phyloP scores from a whole-genome alignment of 2,113 vertebrate species.

The Formicarius rufipectus region DNA sequence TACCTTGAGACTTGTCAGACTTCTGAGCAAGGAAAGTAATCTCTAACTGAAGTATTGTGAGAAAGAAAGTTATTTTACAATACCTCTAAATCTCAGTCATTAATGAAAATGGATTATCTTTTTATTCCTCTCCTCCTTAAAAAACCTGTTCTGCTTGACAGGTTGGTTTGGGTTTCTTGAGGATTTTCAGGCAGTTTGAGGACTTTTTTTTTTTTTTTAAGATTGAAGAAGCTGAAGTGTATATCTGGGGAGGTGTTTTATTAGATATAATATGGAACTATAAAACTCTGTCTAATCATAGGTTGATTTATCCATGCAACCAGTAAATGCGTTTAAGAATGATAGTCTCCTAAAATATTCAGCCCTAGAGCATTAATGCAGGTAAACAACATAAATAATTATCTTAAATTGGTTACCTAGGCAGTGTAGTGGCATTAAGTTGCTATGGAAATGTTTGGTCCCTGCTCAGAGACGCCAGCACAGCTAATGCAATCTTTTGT shows the following conservation, averaged over 20 bases:
- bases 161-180: not conserved
- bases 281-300: not conserved
- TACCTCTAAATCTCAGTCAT: not conserved
- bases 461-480: not conserved
- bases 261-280: not conserved
- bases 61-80: not conserved
- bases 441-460: conserved; percentile 57
- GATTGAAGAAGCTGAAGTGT: not conserved
- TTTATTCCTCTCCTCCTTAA: rapidly evolving
- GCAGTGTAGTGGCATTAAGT: conserved; percentile 14
- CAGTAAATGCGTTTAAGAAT: not conserved
- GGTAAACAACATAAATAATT: conserved; percentile 56
- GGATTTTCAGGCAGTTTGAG: not conserved
- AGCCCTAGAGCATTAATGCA: conserved; percentile 22
- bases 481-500: not conserved
- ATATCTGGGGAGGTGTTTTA: not conserved
- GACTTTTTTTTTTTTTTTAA: not conserved
- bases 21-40: not conserved
- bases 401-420: conserved; percentile 55
- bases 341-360: conserved; percentile 14
- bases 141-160: not conserved
- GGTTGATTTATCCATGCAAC: conserved; percentile 20
- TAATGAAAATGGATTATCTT: not conserved
- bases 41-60: not conserved
- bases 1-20: not conserved